Base-by-base conservation (phyloP, 2,113 vertebrate species). In the Junco hyemalis region DNA sequence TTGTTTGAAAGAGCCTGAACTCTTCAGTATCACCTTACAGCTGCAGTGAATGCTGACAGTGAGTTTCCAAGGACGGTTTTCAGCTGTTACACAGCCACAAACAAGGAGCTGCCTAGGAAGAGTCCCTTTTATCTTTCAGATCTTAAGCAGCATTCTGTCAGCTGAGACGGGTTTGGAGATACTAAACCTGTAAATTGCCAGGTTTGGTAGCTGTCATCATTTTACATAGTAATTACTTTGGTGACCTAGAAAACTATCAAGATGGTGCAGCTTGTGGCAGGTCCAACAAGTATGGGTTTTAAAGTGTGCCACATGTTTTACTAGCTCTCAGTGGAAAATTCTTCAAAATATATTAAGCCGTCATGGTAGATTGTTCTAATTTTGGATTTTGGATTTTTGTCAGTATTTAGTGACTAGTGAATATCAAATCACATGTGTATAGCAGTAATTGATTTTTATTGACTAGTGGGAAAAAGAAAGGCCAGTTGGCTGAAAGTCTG, bases 361-460 rank as follows among this genome's bases (percentile, higher is more conserved):
- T 79, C 29, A 7, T 22, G 7, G 42, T 84, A 51, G 17, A 40
- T 78, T n/a, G 33, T 86, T 56, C 38, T 71, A 1, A 5, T 60
- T 51, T 51, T 28, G 33, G 29, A 57, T 71, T 81, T 36, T 36
- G 36, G 36, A 36, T 36, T 36, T 36, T 88, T 88, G 18, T n/a
- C 51, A 51, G 29, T 63, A 26, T 81, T 92, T 82, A 68, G 21
- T 36, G 33, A 45, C 48, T 77, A 82, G 33, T 21, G 31, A 29
- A 21, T 80, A 78, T 85, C 66, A 80, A 72, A 57, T 86, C 29
- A 26, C 26, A 40, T 14, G 12, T 73, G 36, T 77, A 57, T 72
- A 92, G 88, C 45, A 73, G 45, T 54, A 65, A 78, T 65, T 86
- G 70, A 50, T 90, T 95, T 89, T 85, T 88, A 90, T 66, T 81